Conservation (phyloP, 2,113 vertebrate species). For the Boulengeromyrus knoepffleri region DNA sequence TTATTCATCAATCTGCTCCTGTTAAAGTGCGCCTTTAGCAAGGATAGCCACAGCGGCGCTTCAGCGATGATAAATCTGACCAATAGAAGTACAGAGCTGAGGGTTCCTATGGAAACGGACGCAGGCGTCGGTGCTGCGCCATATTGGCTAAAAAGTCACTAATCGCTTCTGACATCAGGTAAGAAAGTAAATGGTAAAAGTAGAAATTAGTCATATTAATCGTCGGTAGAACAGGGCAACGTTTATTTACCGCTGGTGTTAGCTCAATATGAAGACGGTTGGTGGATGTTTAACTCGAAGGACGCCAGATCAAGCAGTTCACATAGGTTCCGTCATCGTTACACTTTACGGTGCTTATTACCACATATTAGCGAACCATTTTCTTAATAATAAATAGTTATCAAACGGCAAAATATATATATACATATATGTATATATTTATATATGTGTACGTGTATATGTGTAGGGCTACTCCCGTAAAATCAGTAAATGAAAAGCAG, state of each 20-base stretch:
- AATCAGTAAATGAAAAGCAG: neutral
- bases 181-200: neutral
- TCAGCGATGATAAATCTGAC: neutral
- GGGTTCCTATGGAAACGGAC: constrained; percentile 25
- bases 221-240: neutral
- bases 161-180: neutral
- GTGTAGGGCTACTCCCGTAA: neutral
- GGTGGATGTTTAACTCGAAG: neutral
- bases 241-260: neutral
- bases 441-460: neutral
- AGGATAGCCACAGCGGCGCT: neutral
- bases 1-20: neutral
- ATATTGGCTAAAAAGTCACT: neutral
- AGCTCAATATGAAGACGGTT: neutral
- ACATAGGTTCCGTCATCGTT: neutral
- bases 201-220: neutral
- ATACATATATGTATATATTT: neutral
- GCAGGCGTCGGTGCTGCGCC: neutral
- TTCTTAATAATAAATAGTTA: neutral
- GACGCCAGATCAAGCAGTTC: neutral
- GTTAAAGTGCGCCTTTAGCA: neutral
- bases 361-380: neutral
- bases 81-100: constrained; percentile 14
- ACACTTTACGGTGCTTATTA: neutral
- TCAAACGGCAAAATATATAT: neutral